These are phyloP conservation scores for Pyrochroa serraticornis DNA, from an alignment of 2,888 invertebrate species.

Conservation along the genomic window DNA sequence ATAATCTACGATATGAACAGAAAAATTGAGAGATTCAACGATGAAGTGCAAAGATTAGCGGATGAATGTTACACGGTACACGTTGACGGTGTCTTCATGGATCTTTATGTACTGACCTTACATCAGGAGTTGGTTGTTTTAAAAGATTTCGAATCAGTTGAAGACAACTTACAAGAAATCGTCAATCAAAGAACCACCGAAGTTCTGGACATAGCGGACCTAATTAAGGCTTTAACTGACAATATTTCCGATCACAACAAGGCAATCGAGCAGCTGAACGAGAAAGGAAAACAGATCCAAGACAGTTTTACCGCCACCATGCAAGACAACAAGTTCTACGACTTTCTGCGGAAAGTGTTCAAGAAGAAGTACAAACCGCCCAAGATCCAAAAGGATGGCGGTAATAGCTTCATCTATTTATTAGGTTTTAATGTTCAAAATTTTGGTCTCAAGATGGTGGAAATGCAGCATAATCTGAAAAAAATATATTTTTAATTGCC, in stretches of 20 bases:
- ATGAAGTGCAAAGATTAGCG: constrained; percentile 63
- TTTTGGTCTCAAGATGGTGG: no score
- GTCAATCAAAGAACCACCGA: constrained; percentile 46
- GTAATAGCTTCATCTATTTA: constrained; percentile 41
- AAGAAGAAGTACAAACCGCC: constrained; percentile 81
- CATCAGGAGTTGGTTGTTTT: constrained; percentile 78
- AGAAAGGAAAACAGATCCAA: constrained; percentile 61
- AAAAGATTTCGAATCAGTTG: constrained; percentile 74
- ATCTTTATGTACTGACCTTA: constrained; percentile 68
- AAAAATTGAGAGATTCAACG: constrained; percentile 70
- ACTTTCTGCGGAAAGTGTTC: constrained; percentile 80
- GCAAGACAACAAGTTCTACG: constrained; percentile 76
- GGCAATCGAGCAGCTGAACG: constrained; percentile 57
- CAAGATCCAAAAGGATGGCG: constrained; percentile 63
- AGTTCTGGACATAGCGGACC: constrained; percentile 62
- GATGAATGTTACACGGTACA: constrained; percentile 65
- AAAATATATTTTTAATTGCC: no score
- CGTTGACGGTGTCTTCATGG: constrained; percentile 65
- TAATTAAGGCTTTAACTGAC: constrained; percentile 59
- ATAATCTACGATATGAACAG: constrained; percentile 66
- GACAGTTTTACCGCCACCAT: constrained; percentile 64
- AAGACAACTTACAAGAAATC: constrained; percentile 65
- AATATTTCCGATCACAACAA: constrained; percentile 61
- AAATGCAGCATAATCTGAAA: no score
- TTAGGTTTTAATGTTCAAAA: background rate